These are phyloP conservation scores for Poecilia velifera DNA, from an alignment of 2,797 vertebrate genomes.

Conservation along the genomic window DNA sequence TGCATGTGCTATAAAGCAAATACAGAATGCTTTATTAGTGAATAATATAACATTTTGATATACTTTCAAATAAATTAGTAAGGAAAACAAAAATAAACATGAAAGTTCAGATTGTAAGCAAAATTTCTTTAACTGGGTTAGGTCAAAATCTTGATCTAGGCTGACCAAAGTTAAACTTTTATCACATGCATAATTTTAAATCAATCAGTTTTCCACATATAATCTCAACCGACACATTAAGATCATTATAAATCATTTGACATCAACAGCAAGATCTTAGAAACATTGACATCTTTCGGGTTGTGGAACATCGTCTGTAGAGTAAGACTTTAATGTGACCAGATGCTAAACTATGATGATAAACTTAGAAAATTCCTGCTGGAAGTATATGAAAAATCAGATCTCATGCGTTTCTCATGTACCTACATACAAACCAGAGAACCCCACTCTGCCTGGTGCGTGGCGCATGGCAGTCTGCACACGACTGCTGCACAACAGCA, in stretches of 20 bases:
- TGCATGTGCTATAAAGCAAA: slow-evolving; percentile 16
- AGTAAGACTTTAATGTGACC: not conserved
- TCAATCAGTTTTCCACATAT: not conserved
- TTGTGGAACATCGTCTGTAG: not conserved
- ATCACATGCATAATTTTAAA: not conserved
- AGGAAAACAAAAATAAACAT: not conserved
- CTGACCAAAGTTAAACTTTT: not conserved
- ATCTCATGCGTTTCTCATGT: not conserved
- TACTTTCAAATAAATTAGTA: slow-evolving; percentile 11
- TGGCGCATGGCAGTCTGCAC: not conserved
- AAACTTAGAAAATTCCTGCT: not conserved
- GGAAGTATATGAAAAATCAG: not conserved
- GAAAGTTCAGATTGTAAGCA: not conserved
- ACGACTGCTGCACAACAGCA: not conserved
- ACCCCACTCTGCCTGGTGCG: not conserved
- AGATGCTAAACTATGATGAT: not conserved
- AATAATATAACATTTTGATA: not conserved
- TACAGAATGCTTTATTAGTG: not conserved
- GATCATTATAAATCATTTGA: not conserved
- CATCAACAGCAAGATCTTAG: not conserved
- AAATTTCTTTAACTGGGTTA: not conserved
- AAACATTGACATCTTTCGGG: not conserved
- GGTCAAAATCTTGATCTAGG: not conserved
- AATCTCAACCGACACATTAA: not conserved
- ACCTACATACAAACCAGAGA: not conserved